These are phyloP conservation scores for Poeciliopsis prolifica DNA, from an alignment of 2,113 vertebrate species.

Conservation along the genomic window DNA sequence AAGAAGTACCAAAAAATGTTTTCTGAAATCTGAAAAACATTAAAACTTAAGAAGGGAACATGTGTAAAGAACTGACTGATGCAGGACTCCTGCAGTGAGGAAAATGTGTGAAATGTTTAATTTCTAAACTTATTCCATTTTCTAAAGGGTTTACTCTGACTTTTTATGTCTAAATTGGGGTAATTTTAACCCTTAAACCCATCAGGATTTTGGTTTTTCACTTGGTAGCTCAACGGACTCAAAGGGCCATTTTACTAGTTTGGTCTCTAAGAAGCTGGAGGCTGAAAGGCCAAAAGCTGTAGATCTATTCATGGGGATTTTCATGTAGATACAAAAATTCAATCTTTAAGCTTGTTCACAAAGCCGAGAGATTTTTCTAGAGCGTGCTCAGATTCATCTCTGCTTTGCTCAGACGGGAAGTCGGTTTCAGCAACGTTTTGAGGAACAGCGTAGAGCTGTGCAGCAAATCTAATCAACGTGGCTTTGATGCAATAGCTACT, in stretches of 20 bases:
- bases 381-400: not conserved
- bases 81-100: not conserved
- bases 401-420: not conserved
- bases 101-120: not conserved
- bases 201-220: not conserved
- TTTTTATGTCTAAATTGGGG: no score
- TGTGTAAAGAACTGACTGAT: not conserved
- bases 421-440: not conserved
- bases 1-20: slow-evolving; percentile 29
- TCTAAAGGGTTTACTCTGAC: not conserved
- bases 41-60: not conserved
- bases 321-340: no score
- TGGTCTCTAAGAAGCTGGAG: not conserved
- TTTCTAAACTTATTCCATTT: not conserved
- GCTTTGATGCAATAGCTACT: not conserved
- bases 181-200: not conserved
- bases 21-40: not conserved
- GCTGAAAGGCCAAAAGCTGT: not conserved
- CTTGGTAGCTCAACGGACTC: not conserved
- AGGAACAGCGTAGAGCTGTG: not conserved
- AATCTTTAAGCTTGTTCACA: no score
- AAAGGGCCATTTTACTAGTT: not conserved
- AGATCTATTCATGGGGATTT: no score
- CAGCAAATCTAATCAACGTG: not conserved
- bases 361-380: no score